Percentiles rank a stretch among this genome's conserved stretches.
Evolutionary conservation across 2,113 vertebrate genomes (phyloP).

Genomic region (Tupaia tana): DNA sequence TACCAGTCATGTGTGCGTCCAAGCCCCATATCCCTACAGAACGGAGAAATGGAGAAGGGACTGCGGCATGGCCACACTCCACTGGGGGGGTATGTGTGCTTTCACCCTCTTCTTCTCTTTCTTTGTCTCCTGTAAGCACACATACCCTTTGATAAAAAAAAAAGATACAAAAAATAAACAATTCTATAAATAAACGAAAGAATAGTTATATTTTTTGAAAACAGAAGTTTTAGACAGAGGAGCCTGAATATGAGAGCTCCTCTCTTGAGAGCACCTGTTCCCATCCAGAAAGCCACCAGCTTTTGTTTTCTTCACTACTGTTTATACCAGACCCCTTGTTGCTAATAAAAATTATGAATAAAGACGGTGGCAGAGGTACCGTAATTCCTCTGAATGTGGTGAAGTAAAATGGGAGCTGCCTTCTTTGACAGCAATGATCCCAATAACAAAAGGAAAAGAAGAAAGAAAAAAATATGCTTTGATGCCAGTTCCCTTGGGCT

Average conservation of each 20-base stretch:
- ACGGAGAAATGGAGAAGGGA: too few relatives aligned
- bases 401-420: constrained; percentile 2
- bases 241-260: not conserved
- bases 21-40: too few relatives aligned
- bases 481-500: not conserved
- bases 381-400: constrained; percentile 23
- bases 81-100: too few relatives aligned
- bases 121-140: too few relatives aligned
- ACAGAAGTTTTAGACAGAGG: constrained; percentile 56
- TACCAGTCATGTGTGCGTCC: too few relatives aligned
- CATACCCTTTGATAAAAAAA: too few relatives aligned
- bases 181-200: too few relatives aligned
- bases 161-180: too few relatives aligned
- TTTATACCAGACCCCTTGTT: not conserved
- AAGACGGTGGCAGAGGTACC: constrained; percentile 10
- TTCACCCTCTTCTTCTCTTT: too few relatives aligned
- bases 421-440: constrained; percentile 9
- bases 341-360: constrained; percentile 56
- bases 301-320: constrained; percentile 36
- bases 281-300: not conserved
- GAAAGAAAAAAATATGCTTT: constrained; percentile 21
- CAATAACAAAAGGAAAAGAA: constrained; percentile 17
- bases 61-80: too few relatives aligned
- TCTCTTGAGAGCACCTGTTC: not conserved
- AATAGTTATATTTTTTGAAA: too few relatives aligned